phyloP scores from a whole-genome alignment of 2,113 vertebrate genomes.

The Hemicordylus capensis region DNA sequence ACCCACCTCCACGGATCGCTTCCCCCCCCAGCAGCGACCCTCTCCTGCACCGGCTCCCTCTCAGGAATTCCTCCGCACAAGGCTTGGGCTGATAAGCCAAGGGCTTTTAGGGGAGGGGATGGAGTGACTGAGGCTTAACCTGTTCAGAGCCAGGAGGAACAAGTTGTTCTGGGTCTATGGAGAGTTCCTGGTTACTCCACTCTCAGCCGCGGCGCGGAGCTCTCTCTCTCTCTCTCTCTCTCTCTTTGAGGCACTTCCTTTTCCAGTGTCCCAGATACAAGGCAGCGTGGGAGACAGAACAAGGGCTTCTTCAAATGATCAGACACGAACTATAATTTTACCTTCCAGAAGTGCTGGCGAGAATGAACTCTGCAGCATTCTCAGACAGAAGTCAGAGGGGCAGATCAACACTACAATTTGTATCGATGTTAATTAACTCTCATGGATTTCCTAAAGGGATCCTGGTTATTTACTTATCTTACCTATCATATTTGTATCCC shows the following conservation, averaged over 20 bases:
- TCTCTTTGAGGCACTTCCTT: background rate
- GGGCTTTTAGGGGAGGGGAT: constrained; percentile 18
- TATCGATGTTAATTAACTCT: too few species aligned
- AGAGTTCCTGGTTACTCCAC: background rate
- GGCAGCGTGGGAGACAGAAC: too few species aligned
- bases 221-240: too few species aligned
- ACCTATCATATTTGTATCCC: too few species aligned
- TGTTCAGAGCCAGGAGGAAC: constrained; percentile 21
- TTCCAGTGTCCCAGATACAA: background rate
- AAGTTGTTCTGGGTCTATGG: background rate
- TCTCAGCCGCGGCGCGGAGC: too few species aligned
- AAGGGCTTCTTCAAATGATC: background rate
- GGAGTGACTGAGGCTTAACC: constrained; percentile 15
- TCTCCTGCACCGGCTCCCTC: background rate
- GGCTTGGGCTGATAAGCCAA: constrained; percentile 21
- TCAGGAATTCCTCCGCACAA: constrained; percentile 11
- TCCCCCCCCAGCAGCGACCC: background rate
- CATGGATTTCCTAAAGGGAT: too few species aligned
- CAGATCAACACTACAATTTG: background rate
- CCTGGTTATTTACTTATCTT: too few species aligned
- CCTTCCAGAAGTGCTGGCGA: too few species aligned
- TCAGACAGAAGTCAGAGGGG: background rate
- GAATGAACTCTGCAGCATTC: background rate
- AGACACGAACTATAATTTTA: background rate
- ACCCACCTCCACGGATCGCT: background rate